Evolutionary conservation across 2,113 vertebrate species (phyloP).

Genomic region (Microtus ochrogaster): DNA sequence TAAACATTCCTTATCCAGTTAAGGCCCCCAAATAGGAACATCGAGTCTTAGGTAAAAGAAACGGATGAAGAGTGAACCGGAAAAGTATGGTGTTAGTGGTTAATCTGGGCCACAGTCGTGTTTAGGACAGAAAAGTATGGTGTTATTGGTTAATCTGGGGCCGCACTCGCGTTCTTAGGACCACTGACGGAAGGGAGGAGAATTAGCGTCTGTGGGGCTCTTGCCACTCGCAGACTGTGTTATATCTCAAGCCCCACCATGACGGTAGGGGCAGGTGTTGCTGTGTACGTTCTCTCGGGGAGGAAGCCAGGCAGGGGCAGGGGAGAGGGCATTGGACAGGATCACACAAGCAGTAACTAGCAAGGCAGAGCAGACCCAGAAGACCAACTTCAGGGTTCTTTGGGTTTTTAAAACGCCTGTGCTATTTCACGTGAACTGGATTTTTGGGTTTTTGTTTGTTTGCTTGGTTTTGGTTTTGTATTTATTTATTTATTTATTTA

Average conservation of each 20-base stretch:
- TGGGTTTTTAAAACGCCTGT: not conserved
- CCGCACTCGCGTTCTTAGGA: not conserved
- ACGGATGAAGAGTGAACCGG: not conserved
- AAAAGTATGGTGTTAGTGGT: not conserved
- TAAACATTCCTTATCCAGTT: not conserved
- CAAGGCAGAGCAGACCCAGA: not conserved
- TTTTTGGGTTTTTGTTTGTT: not conserved
- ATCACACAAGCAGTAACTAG: not conserved
- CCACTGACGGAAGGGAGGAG: not conserved
- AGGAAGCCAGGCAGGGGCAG: not conserved
- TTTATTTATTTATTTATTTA: not conserved
- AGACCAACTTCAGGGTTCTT: not conserved
- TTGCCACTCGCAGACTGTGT: not conserved
- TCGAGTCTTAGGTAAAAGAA: conserved; percentile 3
- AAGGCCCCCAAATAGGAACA: not conserved
- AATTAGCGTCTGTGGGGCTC: not conserved
- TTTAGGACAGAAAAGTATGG: not conserved
- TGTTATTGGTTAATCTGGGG: not conserved
- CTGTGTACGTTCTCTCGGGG: not conserved
- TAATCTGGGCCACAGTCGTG: not conserved
- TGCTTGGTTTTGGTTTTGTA: not conserved
- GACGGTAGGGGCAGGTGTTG: not conserved
- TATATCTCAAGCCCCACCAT: not conserved
- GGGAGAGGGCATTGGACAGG: not conserved
- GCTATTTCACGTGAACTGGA: not conserved